Evolutionary conservation across 35 echinoderm and acorn worm species (phyloP), one percentile per base, ranked within the genome.

Genomic region (Anneissia japonica): DNA sequence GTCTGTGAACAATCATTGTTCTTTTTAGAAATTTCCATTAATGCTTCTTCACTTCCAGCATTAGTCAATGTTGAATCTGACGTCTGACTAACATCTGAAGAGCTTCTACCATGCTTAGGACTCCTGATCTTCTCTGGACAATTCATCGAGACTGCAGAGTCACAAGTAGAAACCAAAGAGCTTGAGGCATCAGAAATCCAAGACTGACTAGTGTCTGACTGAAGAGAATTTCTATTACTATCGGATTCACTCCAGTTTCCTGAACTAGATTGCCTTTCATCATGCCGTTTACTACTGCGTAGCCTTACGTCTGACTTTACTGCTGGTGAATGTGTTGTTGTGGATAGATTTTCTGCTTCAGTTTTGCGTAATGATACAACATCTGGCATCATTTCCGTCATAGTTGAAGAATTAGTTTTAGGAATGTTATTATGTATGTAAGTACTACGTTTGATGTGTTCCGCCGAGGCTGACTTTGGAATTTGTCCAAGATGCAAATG

Each of bases 191-290:
- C 79, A 14, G 34, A 64, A 64, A 64, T 64, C 51, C 51, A 64
- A 19, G 51, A 30, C n/a, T 35, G 79, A 37, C 43, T 88, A 37
- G 85, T 83, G 81, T 99, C 96, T 31, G 96, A 99, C 74, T 87
- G 91, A 37, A 99, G 51, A 29, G 96, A 99, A 39, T 93, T 99
- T 76, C 92, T 94, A 38, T 84, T 94, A 51, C 92, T 94, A 78
- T 92, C 93, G 3, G 90, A 92, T n/a, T 90, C 93, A 33, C 93
- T 96, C 96, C 96, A 99, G 84, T 99, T 99, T 35, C 96, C 96
- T 34, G 96, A 99, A 84, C 96, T 99, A 4, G 96, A 99, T 46
- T 88, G 86, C 17, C 96, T 84, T 30, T 99, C 96, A 56, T 99
- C 96, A 36, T 93, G 94, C 16, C 79, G 51, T 64, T 23, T 9